Evolutionary conservation across 2,888 invertebrate species (phyloP), one percentile per base, ranked within the genome.

Genomic region (Folsomia candida): DNA sequence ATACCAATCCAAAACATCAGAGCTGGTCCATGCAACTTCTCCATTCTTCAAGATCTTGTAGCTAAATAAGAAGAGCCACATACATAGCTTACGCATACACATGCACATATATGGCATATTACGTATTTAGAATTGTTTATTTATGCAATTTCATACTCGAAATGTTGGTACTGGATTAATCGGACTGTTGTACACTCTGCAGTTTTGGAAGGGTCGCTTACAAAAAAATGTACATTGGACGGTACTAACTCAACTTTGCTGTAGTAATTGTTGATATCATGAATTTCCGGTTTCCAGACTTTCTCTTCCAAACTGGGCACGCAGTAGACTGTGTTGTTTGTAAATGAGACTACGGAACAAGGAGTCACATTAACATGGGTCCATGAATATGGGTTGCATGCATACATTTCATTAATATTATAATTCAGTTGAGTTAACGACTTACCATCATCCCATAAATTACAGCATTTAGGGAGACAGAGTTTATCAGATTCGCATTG

Each of bases 1-100:
- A 37, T 72, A 75, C 74, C 74, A 75, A 20, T 75, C 74, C n/a
- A 75, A 51, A 24, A 75, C 74, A 59, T 75, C 74, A 0, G 74
- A 72, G 60, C 74, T 75, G 20, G 74, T 75, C 74, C 74, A 75
- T 2, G 70, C 74, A 2, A 75, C 63, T 47, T 70, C 70, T 59
- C 72, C 72, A 64, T 71, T 75, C 29, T 71, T 75, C 25, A 75
- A 51, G 29, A 75, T 75, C 67, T 72, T 75, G 62, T 72, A 75
- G 37, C 74, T 75, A 18, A n/a, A 24, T 26, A 54, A 14, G 6
- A 9, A 9, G 14, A 37, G 14, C 37, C 37, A 37, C 4, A 14
- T 37, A 9, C 37, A 37, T 9, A 37, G 14, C 4, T 9, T 4
- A n/a, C n/a, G 6, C 20, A 6, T 20, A 54, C 6, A 14, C 54